A percentile compares a stretch with the other conserved stretches of the same genome.
Conservation (phyloP, 2,888 invertebrate genomes). For the Galerucella nymphaeae region DNA sequence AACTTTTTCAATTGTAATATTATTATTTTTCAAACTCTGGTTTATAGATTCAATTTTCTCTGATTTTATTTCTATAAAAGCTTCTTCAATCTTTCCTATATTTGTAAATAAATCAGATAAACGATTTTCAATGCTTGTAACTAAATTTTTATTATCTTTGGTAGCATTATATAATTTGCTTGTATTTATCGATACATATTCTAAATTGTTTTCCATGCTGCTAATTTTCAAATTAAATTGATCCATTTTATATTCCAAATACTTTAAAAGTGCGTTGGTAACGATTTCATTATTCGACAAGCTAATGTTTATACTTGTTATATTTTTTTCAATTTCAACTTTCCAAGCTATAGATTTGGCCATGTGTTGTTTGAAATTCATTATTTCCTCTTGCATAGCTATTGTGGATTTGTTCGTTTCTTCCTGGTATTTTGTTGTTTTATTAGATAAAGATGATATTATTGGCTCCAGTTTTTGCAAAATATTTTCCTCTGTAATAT, state of each 20-base stretch:
- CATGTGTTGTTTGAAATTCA: neutral
- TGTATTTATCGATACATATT: neutral
- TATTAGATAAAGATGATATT: neutral
- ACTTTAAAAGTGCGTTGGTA: neutral
- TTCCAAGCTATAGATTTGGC: neutral
- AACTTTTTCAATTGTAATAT: neutral
- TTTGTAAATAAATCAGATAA: neutral
- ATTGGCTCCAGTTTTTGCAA: neutral
- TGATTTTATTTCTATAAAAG: neutral
- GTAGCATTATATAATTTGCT: neutral
- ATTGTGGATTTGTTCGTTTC: neutral
- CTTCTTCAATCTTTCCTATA: neutral
- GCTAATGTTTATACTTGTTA: slow-evolving; percentile 1
- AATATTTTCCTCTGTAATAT: neutral
- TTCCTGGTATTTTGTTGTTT: neutral
- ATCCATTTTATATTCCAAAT: neutral
- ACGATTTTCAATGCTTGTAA: neutral
- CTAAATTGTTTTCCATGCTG: neutral
- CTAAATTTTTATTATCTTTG: neutral
- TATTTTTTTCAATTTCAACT: neutral
- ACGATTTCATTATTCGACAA: neutral
- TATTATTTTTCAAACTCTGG: neutral
- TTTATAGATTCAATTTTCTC: neutral
- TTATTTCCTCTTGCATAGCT: neutral
- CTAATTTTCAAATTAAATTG: neutral